phyloP scores from a whole-genome alignment of 2,888 invertebrate species.

The Pimpla rufipes region DNA sequence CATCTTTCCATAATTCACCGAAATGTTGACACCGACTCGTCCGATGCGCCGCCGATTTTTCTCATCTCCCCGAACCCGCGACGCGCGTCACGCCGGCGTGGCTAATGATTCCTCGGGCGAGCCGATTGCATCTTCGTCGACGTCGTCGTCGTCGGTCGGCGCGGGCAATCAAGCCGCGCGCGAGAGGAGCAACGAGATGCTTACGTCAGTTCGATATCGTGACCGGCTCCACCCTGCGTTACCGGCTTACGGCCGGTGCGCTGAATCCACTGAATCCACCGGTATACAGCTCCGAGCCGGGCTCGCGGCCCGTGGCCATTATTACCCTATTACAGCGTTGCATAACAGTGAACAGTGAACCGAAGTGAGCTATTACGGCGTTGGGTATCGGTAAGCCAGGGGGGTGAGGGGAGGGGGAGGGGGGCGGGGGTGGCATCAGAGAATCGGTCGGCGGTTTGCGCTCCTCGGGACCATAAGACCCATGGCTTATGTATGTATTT shows the following conservation, averaged over 20 bases:
- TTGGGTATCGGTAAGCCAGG: conserved; percentile 72
- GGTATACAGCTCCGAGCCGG: conserved; percentile 39
- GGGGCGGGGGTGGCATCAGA: conserved; percentile 55
- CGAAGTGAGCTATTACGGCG: conserved; percentile 81
- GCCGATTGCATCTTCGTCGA: conserved; percentile 57
- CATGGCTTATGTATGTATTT: not conserved
- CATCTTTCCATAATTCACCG: too few relatives aligned
- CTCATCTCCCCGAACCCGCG: too few relatives aligned
- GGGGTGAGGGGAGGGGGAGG: conserved; percentile 55
- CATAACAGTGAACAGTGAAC: conserved; percentile 83
- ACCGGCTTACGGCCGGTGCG: conserved; percentile 62
- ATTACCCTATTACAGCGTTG: conserved; percentile 84
- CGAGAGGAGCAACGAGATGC: conserved; percentile 81
- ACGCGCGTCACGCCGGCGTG: not conserved
- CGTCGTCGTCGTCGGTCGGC: too few relatives aligned
- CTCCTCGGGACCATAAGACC: conserved; percentile 74
- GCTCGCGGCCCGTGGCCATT: conserved; percentile 78
- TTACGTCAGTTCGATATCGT: conserved; percentile 83
- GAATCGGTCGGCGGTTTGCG: conserved; percentile 47
- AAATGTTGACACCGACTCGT: too few relatives aligned
- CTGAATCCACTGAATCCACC: conserved; percentile 20
- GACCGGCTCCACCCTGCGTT: conserved; percentile 84
- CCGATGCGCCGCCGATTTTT: too few relatives aligned
- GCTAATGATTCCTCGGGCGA: not conserved
- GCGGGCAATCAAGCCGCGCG: conserved; percentile 56